Evolutionary conservation across 2,888 invertebrate genomes (phyloP), one percentile per base, ranked within the genome.

Genomic region (Drosophila mimetica): DNA sequence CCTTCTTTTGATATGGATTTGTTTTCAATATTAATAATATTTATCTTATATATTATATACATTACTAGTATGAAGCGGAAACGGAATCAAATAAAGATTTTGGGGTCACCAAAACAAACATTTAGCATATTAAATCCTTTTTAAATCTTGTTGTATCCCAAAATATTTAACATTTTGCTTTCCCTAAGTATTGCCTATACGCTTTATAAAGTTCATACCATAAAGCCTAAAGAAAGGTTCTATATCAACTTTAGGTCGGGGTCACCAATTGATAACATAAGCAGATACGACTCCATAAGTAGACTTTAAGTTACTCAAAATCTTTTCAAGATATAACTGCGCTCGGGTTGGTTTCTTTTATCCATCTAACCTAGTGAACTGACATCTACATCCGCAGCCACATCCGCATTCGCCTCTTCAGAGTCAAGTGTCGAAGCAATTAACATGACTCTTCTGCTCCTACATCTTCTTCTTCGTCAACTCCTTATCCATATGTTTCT

Each of bases 401-500:
- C 48, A 50, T 69, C 52, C 69, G 51, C 53, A 50, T 71, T 60
- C 74, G 76, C 63, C 75, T 52, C 66, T 64, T 54, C 63, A 52
- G 64, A 60, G 76, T 77, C 70, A 74, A 67, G 73, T 77, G 85
- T 82, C 77, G 85, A 79, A 72, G 83, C 76, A 79, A 85, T 85
- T 85, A 85, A 82, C 83, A 64, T 79, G 82, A 81, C 85, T 85
- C 77, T 77, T 67, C 25, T 25, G 25, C 25, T 34, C 25, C 39
- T 13, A 13, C 18, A 46, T 18, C 37, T 13, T 20, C 34, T 51
- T 25, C 46, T 30, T 53, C 25, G 25, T 25, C 25, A 7, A 4
- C 22, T 32, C 16, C 44, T 44, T 44, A 44, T 28, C 44, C 44
- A 28, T 44, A 44, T 16, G 44, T 25, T 44, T 44, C 14, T n/a